These are phyloP conservation scores for Neodiprion pinetum DNA, from an alignment of 1,140 invertebrate genomes.

Conservation along the genomic window DNA sequence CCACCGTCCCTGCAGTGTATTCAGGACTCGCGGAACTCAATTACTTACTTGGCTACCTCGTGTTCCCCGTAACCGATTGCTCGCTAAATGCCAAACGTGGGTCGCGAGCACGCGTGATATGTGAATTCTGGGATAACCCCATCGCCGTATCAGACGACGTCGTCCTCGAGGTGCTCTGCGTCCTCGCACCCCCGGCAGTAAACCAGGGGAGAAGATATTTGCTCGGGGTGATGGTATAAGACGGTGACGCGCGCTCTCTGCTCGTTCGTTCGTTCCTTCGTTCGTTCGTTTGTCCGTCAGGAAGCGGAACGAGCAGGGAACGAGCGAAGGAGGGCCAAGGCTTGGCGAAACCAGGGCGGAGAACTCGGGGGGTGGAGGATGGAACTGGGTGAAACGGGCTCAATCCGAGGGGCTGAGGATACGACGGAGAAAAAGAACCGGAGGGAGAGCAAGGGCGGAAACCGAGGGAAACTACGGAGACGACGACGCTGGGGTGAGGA, in stretches of 20 bases:
- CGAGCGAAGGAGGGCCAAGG: conserved; percentile 40
- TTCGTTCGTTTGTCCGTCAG: conserved; percentile 44
- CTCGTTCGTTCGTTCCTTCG: conserved; percentile 8
- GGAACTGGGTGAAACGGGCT: background rate
- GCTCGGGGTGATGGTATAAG: conserved; percentile 61
- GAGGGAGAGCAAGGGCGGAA: conserved; percentile 22
- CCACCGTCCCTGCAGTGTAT: too few relatives aligned
- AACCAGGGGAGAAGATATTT: conserved; percentile 47
- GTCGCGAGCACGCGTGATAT: background rate
- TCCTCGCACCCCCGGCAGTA: conserved; percentile 24
- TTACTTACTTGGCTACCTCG: too few relatives aligned
- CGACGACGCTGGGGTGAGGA: conserved; percentile 20
- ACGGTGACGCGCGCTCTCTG: conserved; percentile 59
- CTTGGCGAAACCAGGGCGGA: conserved; percentile 29
- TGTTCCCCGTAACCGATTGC: too few relatives aligned
- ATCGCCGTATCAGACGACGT: too few relatives aligned
- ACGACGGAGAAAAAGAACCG: background rate
- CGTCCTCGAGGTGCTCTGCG: background rate
- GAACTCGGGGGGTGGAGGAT: conserved; percentile 31
- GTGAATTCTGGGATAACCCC: background rate
- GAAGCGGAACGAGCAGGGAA: conserved; percentile 40
- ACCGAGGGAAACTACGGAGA: conserved; percentile 19
- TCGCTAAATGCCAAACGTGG: too few relatives aligned
- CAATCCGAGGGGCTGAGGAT: background rate
- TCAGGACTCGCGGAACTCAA: too few relatives aligned